Base-by-base conservation (phyloP, 2,888 invertebrate genomes). In the Blastobasis adustella region DNA sequence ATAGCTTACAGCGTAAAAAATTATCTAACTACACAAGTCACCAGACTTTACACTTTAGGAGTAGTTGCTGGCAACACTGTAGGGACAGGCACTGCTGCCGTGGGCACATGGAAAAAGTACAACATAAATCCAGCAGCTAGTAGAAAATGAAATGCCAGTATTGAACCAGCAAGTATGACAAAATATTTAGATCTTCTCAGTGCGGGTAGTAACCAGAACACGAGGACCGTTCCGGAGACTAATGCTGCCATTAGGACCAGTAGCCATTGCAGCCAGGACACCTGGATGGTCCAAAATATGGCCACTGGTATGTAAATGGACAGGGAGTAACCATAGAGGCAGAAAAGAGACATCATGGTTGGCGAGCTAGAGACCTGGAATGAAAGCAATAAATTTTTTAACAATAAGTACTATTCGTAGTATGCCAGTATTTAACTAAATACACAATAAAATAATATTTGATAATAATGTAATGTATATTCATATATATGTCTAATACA, bases 291-390 rank as follows among this genome's bases (percentile, higher is more conserved):
- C 97, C 98, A 98, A 44, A 98, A 86, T 58, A 98, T 92, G 4
- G 98, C 95, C 6, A 97, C 94, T 5, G 98, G 98, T 68, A 99
- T 93, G 82, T 97, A 99, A 68, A 98, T 95, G 40, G 96, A 93
- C 46, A 99, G 87, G 0, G 98, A 98, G 80, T 99, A 99, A 6
- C 98, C 99, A 72, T 98, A 99, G 7, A 98, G 90, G 76, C 98
- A 98, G 71, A 98, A 91, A 7, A 98, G 90, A 60, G 98, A 96
- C 62, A 98, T 89, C 71, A 96, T 89, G 23, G 93, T 91, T 23
- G 94, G 93, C 0, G 90, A 82, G 38, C 87, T 83, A 23, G 87
- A 76, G 7, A 86, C 76, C 83, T 91, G 82, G 10, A 78, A 82
- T 67, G 62, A 56, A 8, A 40, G 4, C 41, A 40, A 8, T 9